A percentile compares a stretch with the other conserved stretches of the same genome.
Evolutionary conservation across 1,140 invertebrate genomes (phyloP).

Genomic region (Drosophila asahinai): DNA sequence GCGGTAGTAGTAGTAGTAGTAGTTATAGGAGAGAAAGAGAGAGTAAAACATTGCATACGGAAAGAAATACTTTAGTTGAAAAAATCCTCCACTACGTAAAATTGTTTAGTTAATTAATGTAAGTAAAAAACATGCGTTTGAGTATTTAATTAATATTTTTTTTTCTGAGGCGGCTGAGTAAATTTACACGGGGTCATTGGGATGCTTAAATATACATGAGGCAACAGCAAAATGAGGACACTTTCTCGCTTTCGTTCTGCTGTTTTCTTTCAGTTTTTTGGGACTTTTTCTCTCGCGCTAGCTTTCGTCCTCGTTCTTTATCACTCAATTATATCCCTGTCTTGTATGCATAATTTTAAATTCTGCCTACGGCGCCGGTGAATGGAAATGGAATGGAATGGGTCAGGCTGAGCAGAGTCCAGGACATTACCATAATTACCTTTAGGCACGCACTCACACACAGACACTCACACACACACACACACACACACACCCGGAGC

Average conservation of each 20-base stretch:
- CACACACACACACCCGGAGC: conserved; percentile 5
- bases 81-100: conserved; percentile 75
- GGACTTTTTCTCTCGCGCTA: conserved; percentile 21
- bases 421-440: conserved; percentile 76
- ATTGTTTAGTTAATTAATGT: conserved; percentile 27
- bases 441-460: conserved; percentile 36
- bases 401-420: conserved; percentile 31
- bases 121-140: conserved; percentile 67
- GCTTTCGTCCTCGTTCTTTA: conserved; percentile 36
- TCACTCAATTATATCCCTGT: conserved; percentile 74
- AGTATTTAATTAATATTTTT: conserved; percentile 29
- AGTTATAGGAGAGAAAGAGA: conserved; percentile 73
- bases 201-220: conserved; percentile 62
- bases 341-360: conserved; percentile 77
- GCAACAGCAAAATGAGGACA: conserved; percentile 41
- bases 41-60: conserved; percentile 79
- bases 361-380: conserved; percentile 35
- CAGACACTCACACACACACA: conserved; percentile 6
- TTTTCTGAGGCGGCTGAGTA: conserved; percentile 57
- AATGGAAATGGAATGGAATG: conserved; percentile 18
- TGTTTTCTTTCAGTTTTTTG: not conserved
- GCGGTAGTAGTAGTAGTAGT: conserved; percentile 56
- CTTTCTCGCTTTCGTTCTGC: conserved; percentile 2
- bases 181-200: conserved; percentile 68
- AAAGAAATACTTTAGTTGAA: conserved; percentile 78